These are phyloP conservation scores for Omphaloscelis lunosa DNA, from an alignment of 2,888 invertebrate genomes.

Conservation along the genomic window DNA sequence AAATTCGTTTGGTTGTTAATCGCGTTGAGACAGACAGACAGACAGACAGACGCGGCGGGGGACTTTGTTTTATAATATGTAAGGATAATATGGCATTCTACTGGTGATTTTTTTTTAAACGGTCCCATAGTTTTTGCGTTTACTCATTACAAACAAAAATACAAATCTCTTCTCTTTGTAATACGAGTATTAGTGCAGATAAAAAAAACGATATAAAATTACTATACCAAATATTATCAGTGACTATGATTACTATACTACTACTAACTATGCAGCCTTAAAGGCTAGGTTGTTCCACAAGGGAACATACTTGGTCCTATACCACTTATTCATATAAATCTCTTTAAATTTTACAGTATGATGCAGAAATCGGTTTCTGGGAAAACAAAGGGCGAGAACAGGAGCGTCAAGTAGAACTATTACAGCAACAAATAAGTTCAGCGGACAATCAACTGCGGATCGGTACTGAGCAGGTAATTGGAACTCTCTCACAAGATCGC, in stretches of 20 bases:
- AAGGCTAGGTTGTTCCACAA: neutral
- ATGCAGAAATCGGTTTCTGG: slow-evolving; percentile 97
- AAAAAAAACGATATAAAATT: neutral
- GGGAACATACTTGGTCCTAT: neutral
- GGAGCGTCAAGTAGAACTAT: slow-evolving; percentile 95
- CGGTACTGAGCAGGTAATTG: slow-evolving; percentile 94
- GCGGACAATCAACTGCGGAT: slow-evolving; percentile 94
- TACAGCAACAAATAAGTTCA: slow-evolving; percentile 95
- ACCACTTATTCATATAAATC: neutral
- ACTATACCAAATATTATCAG: neutral
- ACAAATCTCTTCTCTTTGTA: too few species aligned
- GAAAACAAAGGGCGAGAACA: slow-evolving; percentile 97
- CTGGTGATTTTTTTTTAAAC: too few species aligned
- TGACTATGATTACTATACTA: neutral
- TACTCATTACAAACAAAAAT: too few species aligned
- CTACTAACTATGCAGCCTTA: neutral
- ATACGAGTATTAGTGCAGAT: neutral
- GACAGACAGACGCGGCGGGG: too few species aligned
- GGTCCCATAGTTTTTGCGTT: too few species aligned
- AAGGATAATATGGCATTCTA: too few species aligned
- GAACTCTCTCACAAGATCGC: slow-evolving; percentile 48
- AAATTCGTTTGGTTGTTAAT: too few species aligned
- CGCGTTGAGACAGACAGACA: too few species aligned
- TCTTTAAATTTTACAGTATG: slow-evolving; percentile 91
- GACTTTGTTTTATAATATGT: too few species aligned